These are phyloP conservation scores for Dendroctonus valens DNA, from an alignment of 1,140 invertebrate species.

Conservation along the genomic window DNA sequence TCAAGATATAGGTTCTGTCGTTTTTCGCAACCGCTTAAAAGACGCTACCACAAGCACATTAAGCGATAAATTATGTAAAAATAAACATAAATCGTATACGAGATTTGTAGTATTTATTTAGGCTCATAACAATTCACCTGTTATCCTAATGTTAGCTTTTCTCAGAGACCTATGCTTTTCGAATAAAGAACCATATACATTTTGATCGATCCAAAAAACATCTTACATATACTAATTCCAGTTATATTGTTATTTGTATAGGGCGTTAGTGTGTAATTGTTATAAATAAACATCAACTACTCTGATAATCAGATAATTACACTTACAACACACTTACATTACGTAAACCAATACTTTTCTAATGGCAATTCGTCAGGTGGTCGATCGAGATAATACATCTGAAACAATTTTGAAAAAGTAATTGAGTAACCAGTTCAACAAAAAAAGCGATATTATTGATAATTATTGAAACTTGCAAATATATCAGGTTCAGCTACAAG, in stretches of 20 bases:
- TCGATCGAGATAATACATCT: too few species aligned
- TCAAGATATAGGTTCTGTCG: neutral
- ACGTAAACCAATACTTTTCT: too few species aligned
- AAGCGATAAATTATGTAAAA: conserved; percentile 23
- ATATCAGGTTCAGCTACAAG: too few species aligned
- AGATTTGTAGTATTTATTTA: conserved; percentile 25
- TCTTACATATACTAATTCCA: conserved; percentile 20
- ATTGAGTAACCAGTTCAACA: too few species aligned
- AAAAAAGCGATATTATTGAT: too few species aligned
- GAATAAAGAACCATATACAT: conserved; percentile 19
- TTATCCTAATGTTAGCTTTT: conserved; percentile 33
- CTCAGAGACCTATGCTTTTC: conserved; percentile 18
- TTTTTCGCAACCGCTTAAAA: neutral
- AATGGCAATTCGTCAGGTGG: too few species aligned
- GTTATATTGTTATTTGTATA: conserved; percentile 24
- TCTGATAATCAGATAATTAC: too few species aligned
- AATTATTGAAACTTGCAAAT: too few species aligned
- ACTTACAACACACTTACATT: too few species aligned
- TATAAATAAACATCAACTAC: too few species aligned
- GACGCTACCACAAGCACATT: conserved; percentile 14
- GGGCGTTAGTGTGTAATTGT: too few species aligned
- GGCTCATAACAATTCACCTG: conserved; percentile 28
- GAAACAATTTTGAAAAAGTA: too few species aligned
- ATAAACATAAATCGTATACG: conserved; percentile 12
- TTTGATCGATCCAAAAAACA: conserved; percentile 18